Conservation (phyloP, 2,888 invertebrate species). For the Melieria crassipennis region DNA sequence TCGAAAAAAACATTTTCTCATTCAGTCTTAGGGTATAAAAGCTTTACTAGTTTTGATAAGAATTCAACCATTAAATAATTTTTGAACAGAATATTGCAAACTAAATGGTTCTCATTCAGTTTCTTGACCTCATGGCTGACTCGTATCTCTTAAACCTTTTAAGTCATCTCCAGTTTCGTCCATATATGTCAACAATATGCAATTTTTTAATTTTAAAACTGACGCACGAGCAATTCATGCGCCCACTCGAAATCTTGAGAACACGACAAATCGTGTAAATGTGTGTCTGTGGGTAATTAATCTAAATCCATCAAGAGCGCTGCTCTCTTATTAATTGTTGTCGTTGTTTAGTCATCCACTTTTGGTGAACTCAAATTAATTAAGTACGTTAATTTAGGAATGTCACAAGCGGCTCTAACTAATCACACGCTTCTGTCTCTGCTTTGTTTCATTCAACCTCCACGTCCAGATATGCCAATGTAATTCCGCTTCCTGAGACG, state of each 20-base stretch:
- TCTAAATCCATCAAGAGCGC: too few species aligned
- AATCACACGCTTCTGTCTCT: slow-evolving; percentile 8
- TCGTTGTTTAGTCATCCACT: not conserved
- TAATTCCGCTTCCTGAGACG: slow-evolving; percentile 92
- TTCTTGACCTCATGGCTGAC: not conserved
- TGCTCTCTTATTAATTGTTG: not conserved
- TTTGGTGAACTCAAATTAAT: not conserved
- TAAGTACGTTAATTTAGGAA: not conserved
- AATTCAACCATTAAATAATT: not conserved
- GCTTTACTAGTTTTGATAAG: too few species aligned
- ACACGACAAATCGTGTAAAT: not conserved
- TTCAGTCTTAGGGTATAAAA: too few species aligned
- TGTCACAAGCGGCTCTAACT: slow-evolving; percentile 6
- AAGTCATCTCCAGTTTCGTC: not conserved
- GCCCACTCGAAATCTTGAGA: not conserved
- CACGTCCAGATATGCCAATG: slow-evolving; percentile 80
- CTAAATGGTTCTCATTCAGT: not conserved
- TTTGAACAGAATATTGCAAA: not conserved
- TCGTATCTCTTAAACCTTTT: not conserved
- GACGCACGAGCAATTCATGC: not conserved
- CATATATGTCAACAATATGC: not conserved
- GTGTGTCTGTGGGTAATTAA: too few species aligned
- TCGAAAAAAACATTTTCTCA: too few species aligned
- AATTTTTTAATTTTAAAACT: too few species aligned
- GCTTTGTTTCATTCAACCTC: slow-evolving; percentile 12